phyloP scores from a whole-genome alignment of 2,888 invertebrate genomes.

The Spisula subtruncata region DNA sequence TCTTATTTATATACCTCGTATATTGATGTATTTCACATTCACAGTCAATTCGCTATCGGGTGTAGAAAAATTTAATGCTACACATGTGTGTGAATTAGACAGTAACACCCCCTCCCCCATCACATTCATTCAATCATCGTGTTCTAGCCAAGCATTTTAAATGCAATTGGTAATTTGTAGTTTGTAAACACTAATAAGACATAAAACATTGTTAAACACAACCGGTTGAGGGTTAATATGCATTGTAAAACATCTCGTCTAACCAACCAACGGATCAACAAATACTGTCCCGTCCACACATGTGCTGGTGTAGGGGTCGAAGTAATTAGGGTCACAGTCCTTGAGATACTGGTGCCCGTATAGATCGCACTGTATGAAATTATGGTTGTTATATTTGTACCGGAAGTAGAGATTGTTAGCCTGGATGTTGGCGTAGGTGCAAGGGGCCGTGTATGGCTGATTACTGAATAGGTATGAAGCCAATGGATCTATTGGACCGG shows the following conservation, averaged over 20 bases:
- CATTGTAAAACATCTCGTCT: not conserved
- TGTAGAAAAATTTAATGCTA: too few species aligned
- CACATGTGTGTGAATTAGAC: too few species aligned
- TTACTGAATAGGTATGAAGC: conserved; percentile 23
- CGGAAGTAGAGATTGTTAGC: conserved; percentile 65
- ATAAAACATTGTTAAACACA: not conserved
- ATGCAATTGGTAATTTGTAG: too few species aligned
- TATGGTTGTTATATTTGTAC: conserved; percentile 64
- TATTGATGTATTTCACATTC: too few species aligned
- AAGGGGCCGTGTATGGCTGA: conserved; percentile 58
- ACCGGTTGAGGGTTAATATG: too few species aligned
- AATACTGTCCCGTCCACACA: conserved; percentile 83
- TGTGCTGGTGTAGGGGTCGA: conserved; percentile 83
- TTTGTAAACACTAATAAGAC: too few species aligned
- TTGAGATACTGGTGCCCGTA: conserved; percentile 67
- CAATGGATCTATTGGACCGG: not conserved
- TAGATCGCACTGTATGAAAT: conserved; percentile 78
- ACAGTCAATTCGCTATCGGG: too few species aligned
- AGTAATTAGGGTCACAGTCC: conserved; percentile 71
- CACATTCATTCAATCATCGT: too few species aligned
- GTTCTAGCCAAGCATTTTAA: too few species aligned
- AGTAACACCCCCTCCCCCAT: too few species aligned
- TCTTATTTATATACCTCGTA: too few species aligned
- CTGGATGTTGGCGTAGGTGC: conserved; percentile 64
- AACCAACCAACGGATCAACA: conserved; percentile 50